Conservation (phyloP, 1,140 invertebrate genomes). For the Tetragonula clypearis region DNA sequence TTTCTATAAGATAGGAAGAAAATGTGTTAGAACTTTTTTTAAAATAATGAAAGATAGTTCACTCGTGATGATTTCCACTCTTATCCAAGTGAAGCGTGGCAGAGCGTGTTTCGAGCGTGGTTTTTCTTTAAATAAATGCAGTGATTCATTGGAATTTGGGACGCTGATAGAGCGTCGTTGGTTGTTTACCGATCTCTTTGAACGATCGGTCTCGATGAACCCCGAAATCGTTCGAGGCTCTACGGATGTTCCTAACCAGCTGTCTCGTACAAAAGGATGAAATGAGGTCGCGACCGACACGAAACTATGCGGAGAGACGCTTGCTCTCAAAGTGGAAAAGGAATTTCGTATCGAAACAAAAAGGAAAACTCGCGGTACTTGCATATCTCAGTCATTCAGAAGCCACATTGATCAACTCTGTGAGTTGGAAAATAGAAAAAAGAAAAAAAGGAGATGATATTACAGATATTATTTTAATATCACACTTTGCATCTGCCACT, state of each 20-base stretch:
- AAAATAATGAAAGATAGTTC: neutral
- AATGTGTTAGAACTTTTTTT: neutral
- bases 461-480: neutral
- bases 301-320: neutral
- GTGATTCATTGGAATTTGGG: slow-evolving; percentile 31
- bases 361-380: neutral
- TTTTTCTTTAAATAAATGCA: slow-evolving; percentile 48
- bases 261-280: slow-evolving; percentile 26
- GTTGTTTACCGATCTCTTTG: neutral
- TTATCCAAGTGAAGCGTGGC: neutral
- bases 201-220: slow-evolving; percentile 3
- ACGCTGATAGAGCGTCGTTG: neutral
- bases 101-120: slow-evolving; percentile 13
- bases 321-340: neutral
- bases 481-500: neutral
- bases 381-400: neutral
- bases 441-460: neutral
- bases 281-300: slow-evolving; percentile 35
- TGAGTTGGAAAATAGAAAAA: neutral
- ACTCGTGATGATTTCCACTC: neutral
- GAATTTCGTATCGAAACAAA: neutral
- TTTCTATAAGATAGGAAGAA: neutral
- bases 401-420: neutral
- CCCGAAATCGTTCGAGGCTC: neutral
- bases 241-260: slow-evolving; percentile 14